phyloP scores from a whole-genome alignment of 2,888 invertebrate genomes.

The Lottia scabra region DNA sequence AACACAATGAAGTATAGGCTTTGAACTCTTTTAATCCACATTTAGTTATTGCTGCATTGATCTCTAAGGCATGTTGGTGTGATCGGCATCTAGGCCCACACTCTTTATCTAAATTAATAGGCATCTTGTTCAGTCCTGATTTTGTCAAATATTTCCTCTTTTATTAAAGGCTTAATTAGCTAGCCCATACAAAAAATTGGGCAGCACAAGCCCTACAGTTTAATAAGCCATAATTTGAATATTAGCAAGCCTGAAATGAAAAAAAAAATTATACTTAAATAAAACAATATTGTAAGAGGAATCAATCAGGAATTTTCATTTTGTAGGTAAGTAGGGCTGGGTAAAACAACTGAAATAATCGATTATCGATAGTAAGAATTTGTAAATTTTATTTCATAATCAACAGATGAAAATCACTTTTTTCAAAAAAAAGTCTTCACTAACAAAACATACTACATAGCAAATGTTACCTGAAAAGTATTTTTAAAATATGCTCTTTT shows the following conservation, averaged over 20 bases:
- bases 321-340: no score
- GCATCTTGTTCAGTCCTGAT: slow-evolving; percentile 29
- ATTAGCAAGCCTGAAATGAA: slow-evolving; percentile 28
- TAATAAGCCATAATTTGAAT: slow-evolving; percentile 41
- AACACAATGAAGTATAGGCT: slow-evolving; percentile 59
- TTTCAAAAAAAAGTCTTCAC: no score
- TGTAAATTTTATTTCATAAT: no score
- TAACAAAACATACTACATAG: no score
- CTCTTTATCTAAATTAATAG: slow-evolving; percentile 43
- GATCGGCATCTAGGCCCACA: slow-evolving; percentile 67
- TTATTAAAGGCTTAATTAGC: slow-evolving; percentile 4
- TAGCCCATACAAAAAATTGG: slow-evolving; percentile 29
- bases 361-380: no score
- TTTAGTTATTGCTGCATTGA: slow-evolving; percentile 64
- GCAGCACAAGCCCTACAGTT: slow-evolving; percentile 28
- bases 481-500: no score
- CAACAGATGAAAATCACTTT: no score
- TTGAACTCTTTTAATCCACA: slow-evolving; percentile 57
- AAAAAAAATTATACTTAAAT: background rate
- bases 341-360: no score
- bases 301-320: no score
- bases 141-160: background rate
- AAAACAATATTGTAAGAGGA: no score
- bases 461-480: no score
- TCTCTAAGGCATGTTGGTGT: slow-evolving; percentile 63